Percentiles rank a stretch among this genome's conserved stretches.
Evolutionary conservation across 1,140 invertebrate species (phyloP).

Genomic region (Gryllus bimaculatus): DNA sequence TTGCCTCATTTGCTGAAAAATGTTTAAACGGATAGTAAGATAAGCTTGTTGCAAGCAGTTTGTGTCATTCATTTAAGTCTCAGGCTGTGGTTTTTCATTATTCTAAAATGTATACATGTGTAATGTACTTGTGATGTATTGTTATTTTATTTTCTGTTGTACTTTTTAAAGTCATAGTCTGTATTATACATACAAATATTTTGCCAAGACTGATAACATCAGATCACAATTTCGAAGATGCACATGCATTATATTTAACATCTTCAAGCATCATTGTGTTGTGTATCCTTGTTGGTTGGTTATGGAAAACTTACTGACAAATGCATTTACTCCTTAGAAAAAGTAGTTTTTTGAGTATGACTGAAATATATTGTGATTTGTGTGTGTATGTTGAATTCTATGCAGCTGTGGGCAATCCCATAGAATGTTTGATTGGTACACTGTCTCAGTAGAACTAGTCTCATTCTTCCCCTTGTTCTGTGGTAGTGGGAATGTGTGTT

Average conservation of each 20-base stretch:
- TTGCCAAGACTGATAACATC: neutral
- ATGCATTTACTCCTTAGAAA: neutral
- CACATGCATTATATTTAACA: neutral
- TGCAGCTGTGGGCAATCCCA: too few relatives aligned
- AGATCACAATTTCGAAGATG: neutral
- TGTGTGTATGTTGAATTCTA: neutral
- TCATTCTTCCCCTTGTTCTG: neutral
- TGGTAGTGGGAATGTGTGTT: neutral
- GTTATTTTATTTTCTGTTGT: neutral
- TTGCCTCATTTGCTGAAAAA: too few relatives aligned
- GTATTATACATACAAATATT: neutral
- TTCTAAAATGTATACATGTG: neutral
- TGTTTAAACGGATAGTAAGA: too few relatives aligned
- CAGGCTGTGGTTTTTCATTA: neutral
- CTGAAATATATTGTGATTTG: neutral
- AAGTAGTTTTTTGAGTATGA: neutral
- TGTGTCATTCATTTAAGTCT: too few relatives aligned
- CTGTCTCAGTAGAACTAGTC: neutral
- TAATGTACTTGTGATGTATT: neutral
- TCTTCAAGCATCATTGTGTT: neutral
- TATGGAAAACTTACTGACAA: neutral
- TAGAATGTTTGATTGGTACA: neutral
- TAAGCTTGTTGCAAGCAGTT: too few relatives aligned
- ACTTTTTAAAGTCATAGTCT: neutral
- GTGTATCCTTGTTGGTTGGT: neutral